These are phyloP conservation scores for Ptychoptera albimana DNA, from an alignment of 2,888 invertebrate genomes.

Conservation along the genomic window DNA sequence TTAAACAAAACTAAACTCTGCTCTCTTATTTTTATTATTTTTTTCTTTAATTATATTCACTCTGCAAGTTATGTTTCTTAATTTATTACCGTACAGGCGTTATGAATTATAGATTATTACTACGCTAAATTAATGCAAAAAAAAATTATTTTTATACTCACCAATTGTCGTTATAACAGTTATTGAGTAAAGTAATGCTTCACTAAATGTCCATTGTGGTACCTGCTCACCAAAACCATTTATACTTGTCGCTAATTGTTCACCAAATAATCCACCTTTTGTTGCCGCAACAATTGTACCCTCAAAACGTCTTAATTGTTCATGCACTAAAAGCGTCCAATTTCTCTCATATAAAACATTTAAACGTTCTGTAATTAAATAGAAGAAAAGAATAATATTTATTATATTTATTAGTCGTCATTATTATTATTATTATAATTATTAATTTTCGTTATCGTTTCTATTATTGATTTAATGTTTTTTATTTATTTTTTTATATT, in stretches of 20 bases:
- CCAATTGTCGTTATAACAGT: constrained; percentile 82
- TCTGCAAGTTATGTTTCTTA: too few relatives aligned
- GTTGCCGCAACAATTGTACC: constrained; percentile 62
- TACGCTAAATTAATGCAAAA: not conserved
- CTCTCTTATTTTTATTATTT: too few relatives aligned
- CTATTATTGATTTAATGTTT: too few relatives aligned
- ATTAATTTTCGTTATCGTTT: too few relatives aligned
- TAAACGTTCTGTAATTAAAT: constrained; percentile 43
- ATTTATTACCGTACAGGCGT: too few relatives aligned
- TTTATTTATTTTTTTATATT: too few relatives aligned
- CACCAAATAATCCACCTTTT: constrained; percentile 31
- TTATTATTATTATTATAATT: too few relatives aligned
- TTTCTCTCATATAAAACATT: constrained; percentile 72
- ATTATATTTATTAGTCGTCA: too few relatives aligned
- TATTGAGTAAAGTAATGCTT: constrained; percentile 69
- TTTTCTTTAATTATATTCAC: too few relatives aligned
- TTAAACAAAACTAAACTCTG: too few relatives aligned
- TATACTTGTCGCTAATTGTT: constrained; percentile 16
- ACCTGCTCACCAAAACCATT: constrained; percentile 21
- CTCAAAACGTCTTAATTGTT: constrained; percentile 64
- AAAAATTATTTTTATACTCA: constrained; percentile 29
- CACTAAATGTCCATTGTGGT: constrained; percentile 61
- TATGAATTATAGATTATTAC: too few relatives aligned
- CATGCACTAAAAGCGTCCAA: constrained; percentile 66
- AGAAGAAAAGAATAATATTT: not conserved